Conservation (phyloP, 2,113 vertebrate species). For the Stegastes partitus region DNA sequence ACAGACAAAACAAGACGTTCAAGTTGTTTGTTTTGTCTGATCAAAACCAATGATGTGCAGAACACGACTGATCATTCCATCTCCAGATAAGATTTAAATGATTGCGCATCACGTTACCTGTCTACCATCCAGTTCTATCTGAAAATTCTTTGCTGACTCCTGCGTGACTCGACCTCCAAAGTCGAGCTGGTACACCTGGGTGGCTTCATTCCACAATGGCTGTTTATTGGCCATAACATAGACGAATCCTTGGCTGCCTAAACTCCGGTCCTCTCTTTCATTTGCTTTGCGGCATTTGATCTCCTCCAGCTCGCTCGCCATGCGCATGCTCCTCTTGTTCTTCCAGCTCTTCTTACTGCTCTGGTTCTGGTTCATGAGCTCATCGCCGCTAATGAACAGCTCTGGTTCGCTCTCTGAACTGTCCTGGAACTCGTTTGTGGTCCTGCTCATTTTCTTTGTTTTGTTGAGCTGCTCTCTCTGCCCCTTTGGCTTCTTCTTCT, state of each 20-base stretch:
- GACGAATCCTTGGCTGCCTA: conserved; percentile 97
- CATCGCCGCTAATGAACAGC: conserved; percentile 96
- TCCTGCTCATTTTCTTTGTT: conserved; percentile 95
- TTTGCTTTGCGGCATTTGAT: conserved; percentile 96
- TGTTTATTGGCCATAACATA: conserved; percentile 99
- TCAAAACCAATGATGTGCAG: background rate
- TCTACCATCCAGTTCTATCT: conserved; percentile 98
- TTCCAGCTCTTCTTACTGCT: conserved; percentile 98
- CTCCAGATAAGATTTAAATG: background rate
- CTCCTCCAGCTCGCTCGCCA: conserved; percentile 94
- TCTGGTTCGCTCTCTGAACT: conserved; percentile 98
- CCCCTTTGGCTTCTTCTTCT: conserved; percentile 97
- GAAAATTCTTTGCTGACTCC: conserved; percentile 99
- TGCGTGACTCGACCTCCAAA: conserved; percentile 98
- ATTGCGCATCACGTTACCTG: conserved; percentile 85
- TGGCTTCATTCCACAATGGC: conserved; percentile 97
- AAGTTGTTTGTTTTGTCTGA: background rate
- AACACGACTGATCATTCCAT: background rate
- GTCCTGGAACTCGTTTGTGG: conserved; percentile 96
- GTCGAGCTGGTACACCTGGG: conserved; percentile 98
- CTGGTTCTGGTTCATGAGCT: conserved; percentile 99
- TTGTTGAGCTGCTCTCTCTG: conserved; percentile 94
- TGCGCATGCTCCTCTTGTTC: conserved; percentile 92
- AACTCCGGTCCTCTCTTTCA: conserved; percentile 94
- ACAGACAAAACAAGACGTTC: background rate